Evolutionary conservation across 2,888 invertebrate species (phyloP).

Genomic region (Lathronympha strigana): DNA sequence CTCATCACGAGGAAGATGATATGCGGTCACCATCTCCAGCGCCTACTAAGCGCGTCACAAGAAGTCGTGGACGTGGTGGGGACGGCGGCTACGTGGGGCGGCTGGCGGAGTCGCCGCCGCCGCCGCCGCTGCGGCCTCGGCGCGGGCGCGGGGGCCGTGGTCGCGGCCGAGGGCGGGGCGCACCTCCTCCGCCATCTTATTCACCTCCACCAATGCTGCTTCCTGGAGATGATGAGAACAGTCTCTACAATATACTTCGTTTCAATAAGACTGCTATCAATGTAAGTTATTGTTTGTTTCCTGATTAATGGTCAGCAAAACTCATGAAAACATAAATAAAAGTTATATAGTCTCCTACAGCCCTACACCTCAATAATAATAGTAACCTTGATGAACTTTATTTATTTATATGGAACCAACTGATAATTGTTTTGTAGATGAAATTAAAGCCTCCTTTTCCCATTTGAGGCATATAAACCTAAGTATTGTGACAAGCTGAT

Average conservation of each 20-base stretch:
- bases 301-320: not conserved
- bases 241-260: constrained; percentile 92
- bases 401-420: too few species aligned
- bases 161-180: constrained; percentile 71
- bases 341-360: too few species aligned
- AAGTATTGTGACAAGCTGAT: not conserved
- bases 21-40: constrained; percentile 84
- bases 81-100: constrained; percentile 76
- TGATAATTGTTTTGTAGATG: too few species aligned
- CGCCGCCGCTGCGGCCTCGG: constrained; percentile 67
- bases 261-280: constrained; percentile 93
- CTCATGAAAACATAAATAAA: too few species aligned
- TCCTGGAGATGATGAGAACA: constrained; percentile 91
- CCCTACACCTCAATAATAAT: too few species aligned
- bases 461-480: too few species aligned
- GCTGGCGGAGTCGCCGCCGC: constrained; percentile 79
- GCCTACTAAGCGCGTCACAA: constrained; percentile 86
- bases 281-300: constrained; percentile 69
- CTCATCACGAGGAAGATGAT: constrained; percentile 67
- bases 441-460: too few species aligned
- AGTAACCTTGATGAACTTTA: too few species aligned
- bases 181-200: constrained; percentile 78
- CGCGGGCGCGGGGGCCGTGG: constrained; percentile 72
- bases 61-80: constrained; percentile 85
- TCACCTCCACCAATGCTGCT: constrained; percentile 79